These are phyloP conservation scores for Myanophis thanlyinensis DNA, from an alignment of 2,113 vertebrate species.

Conservation along the genomic window DNA sequence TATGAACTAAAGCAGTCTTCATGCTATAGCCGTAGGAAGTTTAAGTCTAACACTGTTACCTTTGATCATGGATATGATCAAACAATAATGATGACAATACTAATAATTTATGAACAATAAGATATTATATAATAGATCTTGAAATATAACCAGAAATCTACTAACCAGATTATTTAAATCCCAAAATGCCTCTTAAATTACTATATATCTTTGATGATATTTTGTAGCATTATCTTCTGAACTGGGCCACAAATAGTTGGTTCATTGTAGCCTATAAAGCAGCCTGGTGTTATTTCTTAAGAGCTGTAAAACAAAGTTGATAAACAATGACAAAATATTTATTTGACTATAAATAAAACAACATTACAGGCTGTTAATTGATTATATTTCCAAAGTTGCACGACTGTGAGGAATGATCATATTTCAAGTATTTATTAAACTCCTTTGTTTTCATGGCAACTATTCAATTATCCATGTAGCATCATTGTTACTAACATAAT, in stretches of 20 bases:
- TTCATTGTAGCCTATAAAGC: neutral
- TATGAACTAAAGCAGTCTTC: neutral
- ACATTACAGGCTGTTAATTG: neutral
- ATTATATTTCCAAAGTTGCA: neutral
- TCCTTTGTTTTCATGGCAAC: neutral
- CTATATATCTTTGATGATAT: neutral
- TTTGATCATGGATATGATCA: neutral
- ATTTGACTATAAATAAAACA: neutral
- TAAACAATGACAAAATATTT: neutral
- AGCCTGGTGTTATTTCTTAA: neutral
- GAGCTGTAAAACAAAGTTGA: neutral
- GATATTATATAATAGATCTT: neutral
- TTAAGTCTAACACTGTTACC: neutral
- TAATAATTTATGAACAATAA: neutral
- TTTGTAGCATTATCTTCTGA: neutral
- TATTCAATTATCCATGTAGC: neutral
- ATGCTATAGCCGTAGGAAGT: neutral
- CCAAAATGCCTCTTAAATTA: neutral
- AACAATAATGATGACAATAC: neutral
- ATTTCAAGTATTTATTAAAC: neutral
- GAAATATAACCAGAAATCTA: neutral
- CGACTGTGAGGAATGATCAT: neutral
- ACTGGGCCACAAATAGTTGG: neutral
- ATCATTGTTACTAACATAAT: neutral
- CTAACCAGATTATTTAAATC: neutral